Evolutionary conservation across 2,888 invertebrate genomes (phyloP).

Genomic region (Halictus quadricinctus): DNA sequence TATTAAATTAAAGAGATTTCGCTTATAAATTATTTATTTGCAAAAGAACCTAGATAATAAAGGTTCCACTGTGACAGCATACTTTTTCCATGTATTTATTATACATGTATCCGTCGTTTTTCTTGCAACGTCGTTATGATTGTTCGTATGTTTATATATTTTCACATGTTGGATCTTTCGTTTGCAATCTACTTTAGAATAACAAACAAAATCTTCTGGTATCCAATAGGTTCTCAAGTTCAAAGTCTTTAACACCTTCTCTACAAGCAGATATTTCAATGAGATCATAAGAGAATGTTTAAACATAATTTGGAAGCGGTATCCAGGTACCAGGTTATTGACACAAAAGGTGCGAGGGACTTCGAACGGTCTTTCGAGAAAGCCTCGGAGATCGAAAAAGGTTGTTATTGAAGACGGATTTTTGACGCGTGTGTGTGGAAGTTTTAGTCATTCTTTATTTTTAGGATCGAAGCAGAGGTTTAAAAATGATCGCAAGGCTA

Average conservation of each 20-base stretch:
- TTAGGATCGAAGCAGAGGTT: neutral
- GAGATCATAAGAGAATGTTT: constrained; percentile 1
- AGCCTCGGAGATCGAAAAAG: neutral
- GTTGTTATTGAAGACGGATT: neutral
- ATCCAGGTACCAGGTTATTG: neutral
- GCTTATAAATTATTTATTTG: no score
- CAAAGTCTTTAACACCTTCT: neutral
- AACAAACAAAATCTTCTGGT: neutral
- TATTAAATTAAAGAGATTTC: no score
- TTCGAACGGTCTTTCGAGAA: neutral
- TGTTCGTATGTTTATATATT: neutral
- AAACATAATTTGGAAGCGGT: neutral
- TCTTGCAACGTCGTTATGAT: neutral
- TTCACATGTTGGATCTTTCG: neutral
- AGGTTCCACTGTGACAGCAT: no score
- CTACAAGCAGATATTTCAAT: neutral
- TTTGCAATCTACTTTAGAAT: neutral
- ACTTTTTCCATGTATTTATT: no score
- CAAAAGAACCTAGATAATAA: no score
- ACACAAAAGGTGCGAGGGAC: neutral
- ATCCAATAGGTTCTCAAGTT: neutral
- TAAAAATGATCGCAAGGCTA: neutral
- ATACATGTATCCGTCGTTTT: no score
- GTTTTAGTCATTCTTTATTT: neutral
- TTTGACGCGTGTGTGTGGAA: neutral